Evolutionary conservation across 2,797 vertebrate species (phyloP).

Genomic region (Cryptoblepharus egeriae): DNA sequence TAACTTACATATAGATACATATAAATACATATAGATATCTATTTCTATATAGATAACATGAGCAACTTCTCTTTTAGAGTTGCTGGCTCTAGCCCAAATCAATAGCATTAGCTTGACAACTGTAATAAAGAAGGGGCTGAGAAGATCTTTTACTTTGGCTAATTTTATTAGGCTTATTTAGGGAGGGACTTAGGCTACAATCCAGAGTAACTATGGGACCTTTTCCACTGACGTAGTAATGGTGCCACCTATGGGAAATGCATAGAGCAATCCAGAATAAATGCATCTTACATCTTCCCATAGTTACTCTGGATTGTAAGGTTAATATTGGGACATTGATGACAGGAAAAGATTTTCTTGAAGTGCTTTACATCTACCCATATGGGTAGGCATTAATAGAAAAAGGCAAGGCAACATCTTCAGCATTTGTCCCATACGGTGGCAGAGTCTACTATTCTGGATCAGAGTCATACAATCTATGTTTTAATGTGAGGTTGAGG

Average conservation of each 20-base stretch:
- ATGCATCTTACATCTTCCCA: no score
- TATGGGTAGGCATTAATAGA: not conserved
- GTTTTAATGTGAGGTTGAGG: no score
- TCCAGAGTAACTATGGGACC: no score
- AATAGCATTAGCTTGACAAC: not conserved
- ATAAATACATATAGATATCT: rapidly evolving
- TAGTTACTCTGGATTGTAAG: no score
- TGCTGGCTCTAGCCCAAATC: not conserved
- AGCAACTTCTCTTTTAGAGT: not conserved
- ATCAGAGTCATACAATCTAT: no score
- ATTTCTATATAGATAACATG: not conserved
- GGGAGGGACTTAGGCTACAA: not conserved
- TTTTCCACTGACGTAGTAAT: no score
- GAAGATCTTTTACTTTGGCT: not conserved
- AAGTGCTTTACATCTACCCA: not conserved
- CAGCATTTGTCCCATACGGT: no score
- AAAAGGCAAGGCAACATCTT: no score
- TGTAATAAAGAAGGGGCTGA: not conserved
- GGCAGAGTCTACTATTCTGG: no score
- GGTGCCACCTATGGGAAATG: no score
- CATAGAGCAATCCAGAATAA: no score
- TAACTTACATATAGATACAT: no score
- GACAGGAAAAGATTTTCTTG: not conserved
- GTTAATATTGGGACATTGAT: not conserved
- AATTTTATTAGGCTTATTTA: not conserved